phyloP scores from a whole-genome alignment of 2,797 vertebrate genomes.

The Sebastes iracundus region DNA sequence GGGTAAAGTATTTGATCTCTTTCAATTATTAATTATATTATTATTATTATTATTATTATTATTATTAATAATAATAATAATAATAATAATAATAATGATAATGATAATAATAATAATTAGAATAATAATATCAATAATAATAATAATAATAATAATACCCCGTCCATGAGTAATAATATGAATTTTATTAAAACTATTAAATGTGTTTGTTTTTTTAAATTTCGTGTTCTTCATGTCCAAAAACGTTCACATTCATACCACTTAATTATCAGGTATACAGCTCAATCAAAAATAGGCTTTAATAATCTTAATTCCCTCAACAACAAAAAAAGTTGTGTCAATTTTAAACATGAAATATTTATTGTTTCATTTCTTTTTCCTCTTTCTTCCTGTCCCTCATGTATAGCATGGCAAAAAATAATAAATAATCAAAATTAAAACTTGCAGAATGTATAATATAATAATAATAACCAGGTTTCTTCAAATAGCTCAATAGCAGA shows the following conservation, averaged over 20 bases:
- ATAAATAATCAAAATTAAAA: not conserved
- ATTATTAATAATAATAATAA: not conserved
- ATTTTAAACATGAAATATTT: not conserved
- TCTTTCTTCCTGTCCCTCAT: not conserved
- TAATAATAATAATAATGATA: not conserved
- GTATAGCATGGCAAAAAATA: not conserved
- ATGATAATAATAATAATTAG: not conserved
- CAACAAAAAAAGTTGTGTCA: not conserved
- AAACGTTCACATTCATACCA: not conserved
- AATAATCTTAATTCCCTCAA: not conserved
- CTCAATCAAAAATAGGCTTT: not conserved
- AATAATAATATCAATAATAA: too few species aligned
- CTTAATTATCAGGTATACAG: not conserved
- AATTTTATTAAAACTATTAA: not conserved
- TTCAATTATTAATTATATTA: not conserved
- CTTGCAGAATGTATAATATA: not conserved
- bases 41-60: not conserved
- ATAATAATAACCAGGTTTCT: not conserved
- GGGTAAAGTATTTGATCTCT: not conserved
- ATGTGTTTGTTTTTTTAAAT: not conserved
- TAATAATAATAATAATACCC: not conserved
- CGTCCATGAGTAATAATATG: not conserved
- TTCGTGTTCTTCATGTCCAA: not conserved
- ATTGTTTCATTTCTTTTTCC: not conserved
- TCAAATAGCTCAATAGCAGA: conserved; percentile 30